Base-by-base conservation (phyloP, 1,140 invertebrate genomes). In the Lerema accius region DNA sequence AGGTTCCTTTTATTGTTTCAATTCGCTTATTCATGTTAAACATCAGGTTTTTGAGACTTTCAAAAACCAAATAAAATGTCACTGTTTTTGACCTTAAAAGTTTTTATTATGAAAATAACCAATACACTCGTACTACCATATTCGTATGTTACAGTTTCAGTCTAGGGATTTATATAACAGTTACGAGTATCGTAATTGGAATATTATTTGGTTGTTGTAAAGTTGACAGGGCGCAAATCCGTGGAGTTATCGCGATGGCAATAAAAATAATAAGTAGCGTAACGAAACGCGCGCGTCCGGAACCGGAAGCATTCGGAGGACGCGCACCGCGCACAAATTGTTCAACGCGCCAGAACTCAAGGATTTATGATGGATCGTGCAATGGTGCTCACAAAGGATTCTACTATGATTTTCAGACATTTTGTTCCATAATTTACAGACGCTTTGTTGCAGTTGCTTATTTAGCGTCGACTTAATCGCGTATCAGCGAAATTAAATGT, bases 241-340 rank as follows among this genome's bases (percentile, higher is more conserved):
- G 46, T 46, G 37, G 23, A 65, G 46, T 67, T 71, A 67, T 65
- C 55, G 55, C 13, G 39, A 40, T 11, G 55, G 43, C 51, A 69
- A 63, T 67, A 72, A 72, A 71, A 66, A 72, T 69, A 69, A 72
- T 69, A 66, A 69, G 63, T 49, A 56, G 58, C 45, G 55, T 53
- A 56, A 56, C 45, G 55, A 55, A 65, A 66, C 55, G 60, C 50
- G 55, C 59, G 13, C 14, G 45, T 14, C 10, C 70, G 70, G 70
- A 69, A 69, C 9, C 61, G 70, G 71, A 73, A 69, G 67, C 63
- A 53, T 63, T 60, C 51, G 28, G 56, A 50, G 53, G 70, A 69
- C 70, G 67, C 69, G 50, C 59, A 61, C 49, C 51, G 55, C 40
- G 55, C 48, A 59, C 37, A 63, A 65, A 63, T 66, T 65, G 53